phyloP scores from a whole-genome alignment of 1,140 invertebrate species.

The Conus ventricosus region DNA sequence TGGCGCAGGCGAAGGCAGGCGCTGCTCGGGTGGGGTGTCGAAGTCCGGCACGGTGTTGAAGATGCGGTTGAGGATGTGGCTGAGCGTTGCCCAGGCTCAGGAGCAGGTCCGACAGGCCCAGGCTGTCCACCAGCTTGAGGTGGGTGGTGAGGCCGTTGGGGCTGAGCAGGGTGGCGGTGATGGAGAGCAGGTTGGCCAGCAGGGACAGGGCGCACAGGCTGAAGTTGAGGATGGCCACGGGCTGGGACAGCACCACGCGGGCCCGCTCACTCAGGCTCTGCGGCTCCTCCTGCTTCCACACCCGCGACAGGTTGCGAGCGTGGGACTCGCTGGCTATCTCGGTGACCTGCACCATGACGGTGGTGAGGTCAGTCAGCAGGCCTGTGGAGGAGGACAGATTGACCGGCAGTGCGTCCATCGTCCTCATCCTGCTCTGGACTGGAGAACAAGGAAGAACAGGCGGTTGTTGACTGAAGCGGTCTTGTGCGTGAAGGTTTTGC shows the following conservation, averaged over 20 bases:
- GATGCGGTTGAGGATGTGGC: slow-evolving; percentile 56
- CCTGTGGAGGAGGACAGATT: not conserved
- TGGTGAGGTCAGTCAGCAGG: not conserved
- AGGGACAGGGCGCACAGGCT: slow-evolving; percentile 54
- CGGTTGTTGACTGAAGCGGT: no score
- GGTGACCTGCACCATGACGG: not conserved
- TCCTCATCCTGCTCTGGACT: not conserved
- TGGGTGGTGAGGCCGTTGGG: slow-evolving; percentile 55
- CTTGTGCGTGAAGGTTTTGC: no score
- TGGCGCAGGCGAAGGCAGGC: slow-evolving; percentile 53
- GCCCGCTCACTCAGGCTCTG: slow-evolving; percentile 50
- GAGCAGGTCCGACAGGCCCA: slow-evolving; percentile 62
- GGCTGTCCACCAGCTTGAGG: slow-evolving; percentile 65
- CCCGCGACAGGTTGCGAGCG: not conserved
- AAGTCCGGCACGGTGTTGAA: slow-evolving; percentile 44
- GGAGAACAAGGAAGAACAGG: no score
- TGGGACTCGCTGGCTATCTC: not conserved
- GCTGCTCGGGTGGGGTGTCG: slow-evolving; percentile 28
- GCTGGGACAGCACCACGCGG: slow-evolving; percentile 48
- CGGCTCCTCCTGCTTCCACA: not conserved
- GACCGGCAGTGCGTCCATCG: not conserved
- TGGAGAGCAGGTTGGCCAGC: slow-evolving; percentile 54
- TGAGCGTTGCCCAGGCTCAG: slow-evolving; percentile 57
- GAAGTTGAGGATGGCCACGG: slow-evolving; percentile 53
- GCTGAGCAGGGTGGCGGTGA: slow-evolving; percentile 55